Evolutionary conservation across 2,797 vertebrate species (phyloP).

Genomic region (Pseudocheirus occidentalis): DNA sequence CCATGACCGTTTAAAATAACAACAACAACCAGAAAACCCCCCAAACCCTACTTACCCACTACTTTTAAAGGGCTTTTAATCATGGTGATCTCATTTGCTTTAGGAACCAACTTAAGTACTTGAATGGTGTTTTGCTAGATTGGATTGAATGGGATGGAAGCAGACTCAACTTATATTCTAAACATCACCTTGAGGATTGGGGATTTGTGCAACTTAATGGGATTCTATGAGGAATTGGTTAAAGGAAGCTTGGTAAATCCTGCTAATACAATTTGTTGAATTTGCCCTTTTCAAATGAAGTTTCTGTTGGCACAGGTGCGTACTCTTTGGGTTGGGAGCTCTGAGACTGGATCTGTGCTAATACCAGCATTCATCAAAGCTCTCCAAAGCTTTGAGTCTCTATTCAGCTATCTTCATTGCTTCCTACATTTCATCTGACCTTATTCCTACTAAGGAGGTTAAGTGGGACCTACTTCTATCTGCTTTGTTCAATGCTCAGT

Average conservation of each 20-base stretch:
- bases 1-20: neutral
- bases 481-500: conserved; percentile 8
- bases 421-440: conserved; percentile 3
- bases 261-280: conserved; percentile 57
- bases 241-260: conserved; percentile 55
- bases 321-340: conserved; percentile 34
- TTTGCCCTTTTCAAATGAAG: conserved; percentile 54
- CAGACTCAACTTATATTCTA: conserved; percentile 51
- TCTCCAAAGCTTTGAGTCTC: neutral
- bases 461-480: neutral
- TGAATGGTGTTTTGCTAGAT: conserved; percentile 19
- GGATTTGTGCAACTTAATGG: conserved; percentile 65
- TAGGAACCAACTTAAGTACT: neutral
- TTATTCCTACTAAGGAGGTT: neutral
- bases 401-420: neutral
- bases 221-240: conserved; percentile 55
- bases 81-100: neutral
- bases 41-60: neutral
- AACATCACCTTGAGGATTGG: conserved; percentile 49
- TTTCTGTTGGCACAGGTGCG: conserved; percentile 11
- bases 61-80: neutral
- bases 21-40: neutral
- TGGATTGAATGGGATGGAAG: conserved; percentile 45
- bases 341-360: conserved; percentile 20
- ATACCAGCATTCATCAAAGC: conserved; percentile 38